A percentile compares a stretch with the other conserved stretches of the same genome.
These are phyloP conservation scores for Myrmecophaga tridactyla DNA, from an alignment of 2,113 vertebrate genomes.

Conservation along the genomic window DNA sequence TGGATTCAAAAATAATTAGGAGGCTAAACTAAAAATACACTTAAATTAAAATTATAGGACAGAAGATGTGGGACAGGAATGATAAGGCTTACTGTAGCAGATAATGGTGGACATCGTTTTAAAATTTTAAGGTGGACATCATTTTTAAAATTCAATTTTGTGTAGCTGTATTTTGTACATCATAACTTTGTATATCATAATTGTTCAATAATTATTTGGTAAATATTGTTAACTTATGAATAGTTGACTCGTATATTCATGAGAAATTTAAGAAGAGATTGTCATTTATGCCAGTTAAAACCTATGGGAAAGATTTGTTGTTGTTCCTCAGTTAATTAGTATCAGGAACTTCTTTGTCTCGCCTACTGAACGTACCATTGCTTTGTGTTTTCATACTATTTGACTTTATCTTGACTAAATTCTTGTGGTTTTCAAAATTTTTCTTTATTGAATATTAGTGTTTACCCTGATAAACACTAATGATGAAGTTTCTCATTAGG, in stretches of 20 bases:
- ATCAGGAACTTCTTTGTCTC: neutral
- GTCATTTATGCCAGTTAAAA: neutral
- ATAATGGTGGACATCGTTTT: neutral
- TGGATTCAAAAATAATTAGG: neutral
- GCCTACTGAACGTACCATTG: neutral
- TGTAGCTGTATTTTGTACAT: neutral
- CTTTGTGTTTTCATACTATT: neutral
- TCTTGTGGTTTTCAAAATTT: neutral
- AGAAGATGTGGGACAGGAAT: neutral
- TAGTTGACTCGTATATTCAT: neutral
- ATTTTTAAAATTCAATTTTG: neutral
- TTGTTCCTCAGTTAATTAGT: neutral
- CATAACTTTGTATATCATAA: neutral
- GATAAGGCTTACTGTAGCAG: neutral
- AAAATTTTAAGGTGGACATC: neutral
- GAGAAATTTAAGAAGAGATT: neutral
- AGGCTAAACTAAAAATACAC: neutral
- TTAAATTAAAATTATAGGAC: neutral
- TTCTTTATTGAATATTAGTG: neutral
- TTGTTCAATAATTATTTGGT: neutral
- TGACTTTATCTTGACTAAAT: neutral
- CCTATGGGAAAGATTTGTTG: neutral
- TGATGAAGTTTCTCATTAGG: neutral
- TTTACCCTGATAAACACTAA: no score
- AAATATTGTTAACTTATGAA: neutral